Conservation (phyloP, 1,140 invertebrate species). For the Papilio helenus region DNA sequence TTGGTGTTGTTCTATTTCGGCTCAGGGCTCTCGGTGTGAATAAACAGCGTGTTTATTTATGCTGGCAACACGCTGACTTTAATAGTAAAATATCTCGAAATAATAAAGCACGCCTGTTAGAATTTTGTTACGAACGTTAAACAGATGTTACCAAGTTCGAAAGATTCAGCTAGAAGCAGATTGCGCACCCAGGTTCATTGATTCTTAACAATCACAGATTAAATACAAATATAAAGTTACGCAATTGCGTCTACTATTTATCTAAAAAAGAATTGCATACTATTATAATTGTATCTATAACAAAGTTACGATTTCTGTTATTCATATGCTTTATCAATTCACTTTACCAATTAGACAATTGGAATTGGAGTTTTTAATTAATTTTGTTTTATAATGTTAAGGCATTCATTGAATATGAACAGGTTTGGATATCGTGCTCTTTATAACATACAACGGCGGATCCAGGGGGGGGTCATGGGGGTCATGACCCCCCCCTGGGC, state of each 20-base stretch:
- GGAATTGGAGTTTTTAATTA: no score
- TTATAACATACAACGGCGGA: no score
- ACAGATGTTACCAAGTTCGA: conserved; percentile 32
- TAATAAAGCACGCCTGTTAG: conserved; percentile 28
- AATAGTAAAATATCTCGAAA: conserved; percentile 37
- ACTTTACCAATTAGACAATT: no score
- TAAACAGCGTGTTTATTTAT: conserved; percentile 45
- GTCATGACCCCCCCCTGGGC: no score
- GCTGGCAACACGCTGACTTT: conserved; percentile 37
- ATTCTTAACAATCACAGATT: conserved; percentile 10
- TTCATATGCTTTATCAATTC: no score
- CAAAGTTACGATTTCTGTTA: no score
- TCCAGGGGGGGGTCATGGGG: no score
- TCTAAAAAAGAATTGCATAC: not conserved
- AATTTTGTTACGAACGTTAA: conserved; percentile 34
- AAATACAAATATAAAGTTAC: not conserved
- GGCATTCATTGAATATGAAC: no score
- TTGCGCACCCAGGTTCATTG: not conserved
- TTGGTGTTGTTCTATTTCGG: conserved; percentile 74
- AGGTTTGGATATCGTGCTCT: no score
- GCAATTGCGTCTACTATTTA: not conserved
- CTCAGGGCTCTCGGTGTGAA: conserved; percentile 65
- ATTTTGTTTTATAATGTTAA: no score
- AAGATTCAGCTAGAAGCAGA: not conserved
- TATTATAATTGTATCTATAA: no score